These are phyloP conservation scores for Neofelis nebulosa DNA, from an alignment of 2,113 vertebrate genomes.

Conservation along the genomic window DNA sequence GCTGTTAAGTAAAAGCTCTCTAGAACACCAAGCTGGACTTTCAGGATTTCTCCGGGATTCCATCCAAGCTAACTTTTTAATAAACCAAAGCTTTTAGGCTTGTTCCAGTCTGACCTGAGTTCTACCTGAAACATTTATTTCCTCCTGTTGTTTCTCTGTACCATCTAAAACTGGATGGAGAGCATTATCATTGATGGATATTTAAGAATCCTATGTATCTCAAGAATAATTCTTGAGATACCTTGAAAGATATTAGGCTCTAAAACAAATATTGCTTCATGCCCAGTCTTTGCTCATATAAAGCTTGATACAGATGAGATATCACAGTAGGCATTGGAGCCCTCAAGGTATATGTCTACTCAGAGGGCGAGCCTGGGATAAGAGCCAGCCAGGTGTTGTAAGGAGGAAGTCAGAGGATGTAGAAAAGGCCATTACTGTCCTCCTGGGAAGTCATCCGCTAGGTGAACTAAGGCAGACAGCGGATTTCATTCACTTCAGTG, in stretches of 20 bases:
- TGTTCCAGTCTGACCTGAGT: not conserved
- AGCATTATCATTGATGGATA: not conserved
- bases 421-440: not conserved
- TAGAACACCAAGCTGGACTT: not conserved
- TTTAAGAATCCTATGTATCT: not conserved
- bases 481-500: not conserved
- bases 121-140: not conserved
- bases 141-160: not conserved
- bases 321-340: not conserved
- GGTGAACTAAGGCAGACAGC: not conserved
- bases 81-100: not conserved
- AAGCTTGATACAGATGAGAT: not conserved
- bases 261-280: not conserved
- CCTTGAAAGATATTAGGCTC: not conserved
- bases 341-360: not conserved
- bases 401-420: not conserved
- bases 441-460: not conserved
- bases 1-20: not conserved
- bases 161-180: not conserved
- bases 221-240: not conserved
- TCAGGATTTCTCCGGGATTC: not conserved
- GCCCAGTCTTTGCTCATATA: not conserved
- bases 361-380: not conserved
- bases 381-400: not conserved
- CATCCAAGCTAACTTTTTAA: constrained; percentile 23